Conservation (phyloP, 2,113 vertebrate species). For the Equus quagga region DNA sequence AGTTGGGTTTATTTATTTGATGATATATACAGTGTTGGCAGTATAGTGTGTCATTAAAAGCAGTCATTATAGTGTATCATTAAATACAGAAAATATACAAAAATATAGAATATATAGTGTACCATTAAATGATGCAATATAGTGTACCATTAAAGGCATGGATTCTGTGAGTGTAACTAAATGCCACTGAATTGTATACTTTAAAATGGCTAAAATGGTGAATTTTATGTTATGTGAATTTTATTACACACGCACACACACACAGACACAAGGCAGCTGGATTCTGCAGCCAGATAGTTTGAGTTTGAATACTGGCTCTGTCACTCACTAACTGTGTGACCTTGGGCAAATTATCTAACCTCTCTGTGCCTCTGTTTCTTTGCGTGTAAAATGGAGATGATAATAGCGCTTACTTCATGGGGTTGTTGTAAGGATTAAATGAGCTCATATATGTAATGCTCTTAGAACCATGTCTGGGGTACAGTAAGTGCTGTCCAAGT, state of each 20-base stretch:
- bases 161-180: neutral
- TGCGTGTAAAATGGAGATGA: conserved; percentile 7
- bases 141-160: neutral
- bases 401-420: neutral
- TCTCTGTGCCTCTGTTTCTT: conserved; percentile 7
- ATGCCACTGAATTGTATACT: neutral
- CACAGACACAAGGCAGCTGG: neutral
- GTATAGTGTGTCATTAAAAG: neutral
- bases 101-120: no score
- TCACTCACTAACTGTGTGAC: neutral
- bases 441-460: neutral
- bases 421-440: neutral
- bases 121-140: no score
- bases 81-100: no score
- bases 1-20: neutral
- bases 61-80: no score
- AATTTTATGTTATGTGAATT: neutral
- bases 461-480: neutral
- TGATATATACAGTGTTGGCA: neutral
- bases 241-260: neutral
- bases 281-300: conserved; percentile 34
- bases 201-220: neutral
- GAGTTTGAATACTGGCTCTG: neutral
- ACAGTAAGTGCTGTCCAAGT: neutral
- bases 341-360: neutral